Evolutionary conservation across 2,797 vertebrate species (phyloP).

Genomic region (Anabacerthia variegaticeps): DNA sequence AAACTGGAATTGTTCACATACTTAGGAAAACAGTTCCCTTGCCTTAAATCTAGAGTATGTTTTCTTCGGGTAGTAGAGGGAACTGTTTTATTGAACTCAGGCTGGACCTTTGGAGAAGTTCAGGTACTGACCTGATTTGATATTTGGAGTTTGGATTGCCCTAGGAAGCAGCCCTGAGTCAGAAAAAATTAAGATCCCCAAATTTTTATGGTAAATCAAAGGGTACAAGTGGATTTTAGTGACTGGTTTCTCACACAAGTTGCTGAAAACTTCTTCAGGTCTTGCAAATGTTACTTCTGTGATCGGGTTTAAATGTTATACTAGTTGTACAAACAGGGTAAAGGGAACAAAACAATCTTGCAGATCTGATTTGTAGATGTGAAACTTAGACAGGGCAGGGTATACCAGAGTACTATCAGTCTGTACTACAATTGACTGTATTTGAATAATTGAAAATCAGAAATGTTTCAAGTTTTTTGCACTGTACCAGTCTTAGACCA

Average conservation of each 20-base stretch:
- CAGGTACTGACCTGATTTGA: neutral
- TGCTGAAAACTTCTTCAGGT: neutral
- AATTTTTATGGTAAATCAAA: neutral
- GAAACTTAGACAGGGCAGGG: neutral
- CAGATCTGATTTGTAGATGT: neutral
- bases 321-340: neutral
- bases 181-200: neutral
- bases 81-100: neutral
- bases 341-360: neutral
- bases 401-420: neutral
- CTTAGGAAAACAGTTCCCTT: neutral
- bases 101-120: neutral
- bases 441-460: neutral
- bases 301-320: neutral
- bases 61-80: neutral
- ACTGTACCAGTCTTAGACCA: neutral
- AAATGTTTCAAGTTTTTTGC: neutral
- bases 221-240: neutral
- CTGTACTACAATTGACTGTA: neutral
- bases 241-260: neutral
- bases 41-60: neutral
- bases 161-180: neutral
- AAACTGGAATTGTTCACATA: neutral
- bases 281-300: neutral
- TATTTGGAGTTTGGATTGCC: neutral